These are phyloP conservation scores for Rhincodon typus DNA, from an alignment of 2,797 vertebrate species.

Conservation along the genomic window DNA sequence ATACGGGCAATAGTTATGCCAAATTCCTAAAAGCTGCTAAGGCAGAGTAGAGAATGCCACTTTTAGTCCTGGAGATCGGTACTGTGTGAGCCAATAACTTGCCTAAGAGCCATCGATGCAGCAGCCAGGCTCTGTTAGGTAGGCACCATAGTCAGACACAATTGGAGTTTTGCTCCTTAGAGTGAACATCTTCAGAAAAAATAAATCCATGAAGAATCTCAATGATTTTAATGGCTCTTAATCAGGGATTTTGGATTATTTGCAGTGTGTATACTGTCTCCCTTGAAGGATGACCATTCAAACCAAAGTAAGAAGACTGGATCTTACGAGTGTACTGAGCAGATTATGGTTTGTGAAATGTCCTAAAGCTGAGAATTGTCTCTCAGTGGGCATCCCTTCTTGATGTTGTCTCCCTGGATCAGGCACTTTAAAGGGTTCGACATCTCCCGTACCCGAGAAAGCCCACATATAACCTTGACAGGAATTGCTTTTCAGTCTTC, in stretches of 20 bases:
- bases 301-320: neutral
- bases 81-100: neutral
- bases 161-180: neutral
- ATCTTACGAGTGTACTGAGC: neutral
- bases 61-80: neutral
- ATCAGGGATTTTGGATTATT: neutral
- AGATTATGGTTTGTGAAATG: neutral
- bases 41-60: neutral
- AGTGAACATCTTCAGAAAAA: neutral
- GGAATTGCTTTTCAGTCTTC: too few relatives aligned
- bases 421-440: too few relatives aligned
- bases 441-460: too few relatives aligned
- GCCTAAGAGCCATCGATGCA: neutral
- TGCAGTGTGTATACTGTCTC: neutral
- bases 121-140: neutral
- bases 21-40: neutral
- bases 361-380: neutral
- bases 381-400: too few relatives aligned
- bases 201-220: neutral
- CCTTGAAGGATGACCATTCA: neutral
- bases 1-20: neutral
- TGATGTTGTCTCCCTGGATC: too few relatives aligned
- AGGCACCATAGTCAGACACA: neutral
- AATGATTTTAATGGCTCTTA: neutral
- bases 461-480: too few relatives aligned